Percentiles rank a stretch among this genome's conserved stretches.
Conservation (phyloP, 2,888 invertebrate genomes). For the Nesidiocoris tenuis region DNA sequence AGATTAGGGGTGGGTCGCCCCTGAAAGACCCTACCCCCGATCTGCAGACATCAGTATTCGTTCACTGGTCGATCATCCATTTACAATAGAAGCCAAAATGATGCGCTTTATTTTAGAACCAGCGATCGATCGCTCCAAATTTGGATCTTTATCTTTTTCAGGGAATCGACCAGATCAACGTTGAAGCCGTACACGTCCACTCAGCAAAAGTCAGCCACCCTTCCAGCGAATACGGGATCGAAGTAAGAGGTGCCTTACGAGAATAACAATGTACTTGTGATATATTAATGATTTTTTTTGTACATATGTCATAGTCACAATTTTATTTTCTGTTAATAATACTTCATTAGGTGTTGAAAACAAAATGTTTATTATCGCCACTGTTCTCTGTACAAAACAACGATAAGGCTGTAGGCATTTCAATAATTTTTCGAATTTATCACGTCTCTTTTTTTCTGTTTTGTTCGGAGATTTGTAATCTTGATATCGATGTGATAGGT, state of each 20-base stretch:
- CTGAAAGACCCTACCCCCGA: too few species aligned
- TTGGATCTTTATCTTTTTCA: too few species aligned
- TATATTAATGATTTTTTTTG: slow-evolving; percentile 30
- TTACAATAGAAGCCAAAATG: too few species aligned
- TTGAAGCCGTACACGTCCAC: slow-evolving; percentile 71
- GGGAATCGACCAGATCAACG: slow-evolving; percentile 77
- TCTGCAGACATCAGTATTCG: too few species aligned
- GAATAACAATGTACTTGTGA: slow-evolving; percentile 17
- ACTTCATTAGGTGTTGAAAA: slow-evolving; percentile 10
- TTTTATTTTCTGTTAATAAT: slow-evolving; percentile 35
- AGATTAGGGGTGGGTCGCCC: too few species aligned
- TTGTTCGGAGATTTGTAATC: slow-evolving; percentile 9
- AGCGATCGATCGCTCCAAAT: too few species aligned
- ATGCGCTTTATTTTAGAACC: too few species aligned
- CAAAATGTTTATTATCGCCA: slow-evolving; percentile 19
- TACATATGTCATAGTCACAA: slow-evolving; percentile 35
- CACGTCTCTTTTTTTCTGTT: background rate
- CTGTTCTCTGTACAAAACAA: slow-evolving; percentile 38
- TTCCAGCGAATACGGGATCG: slow-evolving; percentile 59
- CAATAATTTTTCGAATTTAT: slow-evolving; percentile 3
- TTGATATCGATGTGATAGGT: slow-evolving; percentile 17
- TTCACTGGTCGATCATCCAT: too few species aligned
- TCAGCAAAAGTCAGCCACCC: slow-evolving; percentile 81
- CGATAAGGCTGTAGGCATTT: slow-evolving; percentile 42
- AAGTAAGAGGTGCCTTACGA: slow-evolving; percentile 46